Base-by-base conservation (phyloP, 2,113 vertebrate genomes). In the Halcyon malimbica region DNA sequence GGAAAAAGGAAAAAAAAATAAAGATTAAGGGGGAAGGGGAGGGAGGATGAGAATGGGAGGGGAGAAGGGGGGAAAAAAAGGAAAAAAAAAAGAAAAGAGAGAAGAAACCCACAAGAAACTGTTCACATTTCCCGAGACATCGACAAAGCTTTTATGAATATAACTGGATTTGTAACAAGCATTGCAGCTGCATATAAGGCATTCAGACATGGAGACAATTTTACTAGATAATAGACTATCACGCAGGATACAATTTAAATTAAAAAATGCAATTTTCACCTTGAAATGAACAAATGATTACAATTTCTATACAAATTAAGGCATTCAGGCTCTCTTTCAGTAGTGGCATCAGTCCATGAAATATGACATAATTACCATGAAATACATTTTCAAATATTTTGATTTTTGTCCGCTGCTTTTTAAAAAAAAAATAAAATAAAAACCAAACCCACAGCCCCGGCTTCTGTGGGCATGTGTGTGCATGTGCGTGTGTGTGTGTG, bases 211-310 rank as follows among this genome's bases (percentile, higher is more conserved):
- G 98, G 98, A 98, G 99, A 99, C 99, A 99, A 99, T 99, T 99
- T 99, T 99, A 99, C 99, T 99, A 99, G 99, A 99, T 99, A 99
- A 99, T 99, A 99, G 99, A 99, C 99, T 99, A 99, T 99, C 99
- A 99, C 96, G 99, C 99, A 99, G 99, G 99, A 99, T 99, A 99
- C 99, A 99, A 99, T 99, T 99, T 99, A 99, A 99, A 99, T 99
- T 99, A 99, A 99, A 99, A 99, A 99, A 99, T 99, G 99, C 99
- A 99, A 99, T 99, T 99, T 99, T 99, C 99, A 99, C 99, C 99
- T 99, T 99, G 99, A 99, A 99, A 99, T 99, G 99, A 99, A 99
- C 99, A 99, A 99, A 99, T 99, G 99, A 99, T 99, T 99, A 99
- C 99, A 99, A 99, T 99, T 99, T 99, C 99, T 99, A 99, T 99